phyloP scores from a whole-genome alignment of 2,888 invertebrate genomes.

The Troglohyphantes excavatus region DNA sequence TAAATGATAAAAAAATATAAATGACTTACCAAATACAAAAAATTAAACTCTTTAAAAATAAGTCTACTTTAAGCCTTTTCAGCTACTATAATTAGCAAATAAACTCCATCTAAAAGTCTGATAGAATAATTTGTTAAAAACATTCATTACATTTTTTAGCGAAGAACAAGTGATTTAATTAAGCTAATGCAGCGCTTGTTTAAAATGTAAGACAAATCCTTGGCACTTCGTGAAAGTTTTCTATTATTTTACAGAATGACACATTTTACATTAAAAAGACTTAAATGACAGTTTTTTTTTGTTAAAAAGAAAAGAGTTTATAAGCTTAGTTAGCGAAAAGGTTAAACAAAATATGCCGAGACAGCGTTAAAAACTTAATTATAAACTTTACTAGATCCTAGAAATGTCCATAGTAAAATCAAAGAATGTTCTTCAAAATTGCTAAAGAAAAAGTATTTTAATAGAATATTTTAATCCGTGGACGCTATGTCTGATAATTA shows the following conservation, averaged over 20 bases:
- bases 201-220: conserved; percentile 5
- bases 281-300: not conserved
- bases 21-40: too few relatives aligned
- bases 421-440: not conserved
- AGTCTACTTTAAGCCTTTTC: too few relatives aligned
- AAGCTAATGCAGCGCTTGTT: not conserved
- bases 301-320: not conserved
- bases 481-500: not conserved
- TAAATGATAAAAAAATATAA: too few relatives aligned
- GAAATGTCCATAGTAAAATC: not conserved
- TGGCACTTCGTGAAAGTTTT: not conserved
- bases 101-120: not conserved
- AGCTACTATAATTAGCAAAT: not conserved
- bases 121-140: not conserved
- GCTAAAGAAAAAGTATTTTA: not conserved
- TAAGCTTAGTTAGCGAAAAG: not conserved
- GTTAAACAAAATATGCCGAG: not conserved
- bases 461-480: not conserved
- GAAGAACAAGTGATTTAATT: not conserved
- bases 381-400: not conserved
- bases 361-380: not conserved
- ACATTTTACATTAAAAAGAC: not conserved
- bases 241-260: not conserved
- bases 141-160: not conserved
- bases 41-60: too few relatives aligned